Evolutionary conservation across 2,797 vertebrate genomes (phyloP).

Genomic region (Remorina albescens): DNA sequence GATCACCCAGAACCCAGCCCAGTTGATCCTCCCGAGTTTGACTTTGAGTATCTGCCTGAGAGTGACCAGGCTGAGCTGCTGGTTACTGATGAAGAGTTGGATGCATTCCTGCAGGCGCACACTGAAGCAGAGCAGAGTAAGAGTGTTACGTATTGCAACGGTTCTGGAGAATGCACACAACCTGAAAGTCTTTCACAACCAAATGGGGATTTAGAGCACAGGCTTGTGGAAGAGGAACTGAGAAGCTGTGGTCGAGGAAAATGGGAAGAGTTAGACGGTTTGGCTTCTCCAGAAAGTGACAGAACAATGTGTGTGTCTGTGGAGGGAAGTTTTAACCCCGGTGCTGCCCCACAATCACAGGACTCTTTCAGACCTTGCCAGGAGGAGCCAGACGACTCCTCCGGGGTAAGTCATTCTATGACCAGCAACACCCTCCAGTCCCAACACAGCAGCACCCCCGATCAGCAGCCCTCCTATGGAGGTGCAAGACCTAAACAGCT

Average conservation of each 20-base stretch:
- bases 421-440: slow-evolving; percentile 60
- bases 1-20: slow-evolving; percentile 53
- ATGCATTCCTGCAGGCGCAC: slow-evolving; percentile 91
- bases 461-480: slow-evolving; percentile 77
- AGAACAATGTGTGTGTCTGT: slow-evolving; percentile 49
- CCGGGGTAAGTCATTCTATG: slow-evolving; percentile 27
- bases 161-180: slow-evolving; percentile 58
- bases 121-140: slow-evolving; percentile 63
- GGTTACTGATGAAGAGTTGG: slow-evolving; percentile 93
- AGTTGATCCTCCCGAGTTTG: slow-evolving; percentile 63
- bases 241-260: slow-evolving; percentile 45
- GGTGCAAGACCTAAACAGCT: slow-evolving; percentile 92
- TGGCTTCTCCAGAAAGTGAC: slow-evolving; percentile 78
- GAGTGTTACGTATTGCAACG: slow-evolving; percentile 32
- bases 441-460: slow-evolving; percentile 60
- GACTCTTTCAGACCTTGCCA: slow-evolving; percentile 53
- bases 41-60: slow-evolving; percentile 83
- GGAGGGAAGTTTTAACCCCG: slow-evolving; percentile 58
- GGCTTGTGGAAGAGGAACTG: slow-evolving; percentile 58
- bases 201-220: slow-evolving; percentile 47
- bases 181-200: slow-evolving; percentile 64
- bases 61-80: slow-evolving; percentile 85
- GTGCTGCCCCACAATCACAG: slow-evolving; percentile 55
- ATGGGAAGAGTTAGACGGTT: slow-evolving; percentile 46
- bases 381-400: slow-evolving; percentile 39